phyloP scores from a whole-genome alignment of 2,888 invertebrate genomes.

The Pilophorus perplexus region DNA sequence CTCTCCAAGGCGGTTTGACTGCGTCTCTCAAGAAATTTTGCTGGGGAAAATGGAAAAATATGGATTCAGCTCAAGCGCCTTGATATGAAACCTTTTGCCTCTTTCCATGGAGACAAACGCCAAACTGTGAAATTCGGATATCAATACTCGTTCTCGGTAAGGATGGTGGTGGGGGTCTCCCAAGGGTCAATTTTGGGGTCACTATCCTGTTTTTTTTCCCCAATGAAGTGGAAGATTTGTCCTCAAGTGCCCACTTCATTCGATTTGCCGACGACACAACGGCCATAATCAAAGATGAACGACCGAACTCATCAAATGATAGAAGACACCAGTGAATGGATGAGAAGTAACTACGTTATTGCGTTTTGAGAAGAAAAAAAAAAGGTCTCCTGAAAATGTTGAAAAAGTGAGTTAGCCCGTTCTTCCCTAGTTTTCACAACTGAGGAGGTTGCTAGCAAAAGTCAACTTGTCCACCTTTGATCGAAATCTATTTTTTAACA shows the following conservation, averaged over 20 bases:
- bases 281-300: not conserved
- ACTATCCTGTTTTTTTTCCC: not conserved
- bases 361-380: no score
- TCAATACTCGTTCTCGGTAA: not conserved
- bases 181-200: constrained; percentile 3
- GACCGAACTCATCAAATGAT: not conserved
- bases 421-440: no score
- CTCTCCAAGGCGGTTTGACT: no score
- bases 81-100: no score
- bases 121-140: no score
- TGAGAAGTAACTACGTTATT: not conserved
- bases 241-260: not conserved
- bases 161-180: not conserved
- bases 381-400: no score
- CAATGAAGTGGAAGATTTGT: not conserved
- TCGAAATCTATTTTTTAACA: no score
- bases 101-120: not conserved
- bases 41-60: not conserved
- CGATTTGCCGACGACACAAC: not conserved
- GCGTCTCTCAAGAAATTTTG: not conserved
- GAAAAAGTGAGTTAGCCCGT: no score
- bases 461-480: no score
- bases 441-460: no score
- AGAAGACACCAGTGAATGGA: not conserved
- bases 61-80: no score